Evolutionary conservation across 2,113 vertebrate genomes (phyloP).

Genomic region (Numenius arquata): DNA sequence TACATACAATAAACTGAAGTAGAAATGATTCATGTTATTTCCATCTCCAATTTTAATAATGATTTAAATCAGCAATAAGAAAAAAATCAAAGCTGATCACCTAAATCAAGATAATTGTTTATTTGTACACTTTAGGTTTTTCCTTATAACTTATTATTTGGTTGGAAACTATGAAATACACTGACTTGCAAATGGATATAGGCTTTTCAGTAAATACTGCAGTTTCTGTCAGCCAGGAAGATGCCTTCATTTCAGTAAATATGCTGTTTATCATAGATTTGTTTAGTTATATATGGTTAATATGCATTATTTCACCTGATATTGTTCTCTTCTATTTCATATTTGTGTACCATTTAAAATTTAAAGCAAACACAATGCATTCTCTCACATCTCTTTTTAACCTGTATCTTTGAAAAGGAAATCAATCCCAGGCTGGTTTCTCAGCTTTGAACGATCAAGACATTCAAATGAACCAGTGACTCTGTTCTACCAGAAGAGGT

Average conservation of each 20-base stretch:
- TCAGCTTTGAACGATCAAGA: neutral
- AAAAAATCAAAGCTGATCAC: slow-evolving; percentile 16
- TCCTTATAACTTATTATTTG: neutral
- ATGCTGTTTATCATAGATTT: neutral
- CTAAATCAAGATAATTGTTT: neutral
- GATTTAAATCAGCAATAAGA: slow-evolving; percentile 7
- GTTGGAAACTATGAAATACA: neutral
- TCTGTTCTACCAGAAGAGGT: neutral
- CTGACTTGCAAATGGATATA: neutral
- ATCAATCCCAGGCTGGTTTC: neutral
- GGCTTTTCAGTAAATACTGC: slow-evolving; percentile 7
- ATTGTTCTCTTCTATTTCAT: neutral
- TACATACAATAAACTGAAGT: slow-evolving; percentile 40
- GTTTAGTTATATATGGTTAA: neutral
- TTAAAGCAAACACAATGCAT: neutral
- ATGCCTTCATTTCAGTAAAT: neutral
- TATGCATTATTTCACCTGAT: neutral
- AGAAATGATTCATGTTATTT: slow-evolving; percentile 26
- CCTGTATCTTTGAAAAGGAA: neutral
- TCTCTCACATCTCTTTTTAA: neutral
- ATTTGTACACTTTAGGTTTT: neutral
- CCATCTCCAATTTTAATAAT: slow-evolving; percentile 14
- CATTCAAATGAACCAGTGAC: neutral
- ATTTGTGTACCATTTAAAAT: neutral
- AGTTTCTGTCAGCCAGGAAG: neutral